phyloP scores from a whole-genome alignment of 2,888 invertebrate genomes.

The Oligia fasciuncula region DNA sequence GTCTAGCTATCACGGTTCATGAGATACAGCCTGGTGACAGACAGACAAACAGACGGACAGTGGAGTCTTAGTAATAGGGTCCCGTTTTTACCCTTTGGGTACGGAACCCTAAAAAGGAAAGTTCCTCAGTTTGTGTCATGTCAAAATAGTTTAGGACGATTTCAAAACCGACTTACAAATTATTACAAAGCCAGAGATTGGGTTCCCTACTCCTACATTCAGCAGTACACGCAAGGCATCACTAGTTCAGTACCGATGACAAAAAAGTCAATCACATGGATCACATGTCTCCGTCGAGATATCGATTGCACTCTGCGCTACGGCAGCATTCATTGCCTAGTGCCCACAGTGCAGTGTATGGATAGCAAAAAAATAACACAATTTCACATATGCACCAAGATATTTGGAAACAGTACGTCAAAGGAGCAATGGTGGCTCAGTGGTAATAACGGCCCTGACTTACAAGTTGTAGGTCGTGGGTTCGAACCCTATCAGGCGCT shows the following conservation, averaged over 20 bases:
- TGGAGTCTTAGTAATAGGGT: too few species aligned
- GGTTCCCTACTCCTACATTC: not conserved
- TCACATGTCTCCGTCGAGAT: conserved; percentile 19
- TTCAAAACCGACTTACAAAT: conserved; percentile 6
- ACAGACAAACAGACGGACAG: too few species aligned
- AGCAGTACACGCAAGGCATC: conserved; percentile 3
- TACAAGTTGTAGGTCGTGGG: too few species aligned
- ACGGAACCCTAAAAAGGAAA: too few species aligned
- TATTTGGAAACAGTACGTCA: not conserved
- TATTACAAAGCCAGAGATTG: conserved; percentile 1
- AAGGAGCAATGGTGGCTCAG: not conserved
- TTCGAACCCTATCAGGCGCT: too few species aligned
- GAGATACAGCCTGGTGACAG: too few species aligned
- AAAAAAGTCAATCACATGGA: conserved; percentile 51
- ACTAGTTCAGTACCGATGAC: conserved; percentile 38
- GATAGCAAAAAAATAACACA: conserved; percentile 15
- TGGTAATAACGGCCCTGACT: too few species aligned
- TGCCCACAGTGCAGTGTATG: conserved; percentile 28
- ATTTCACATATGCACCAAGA: not conserved
- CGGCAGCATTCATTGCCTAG: conserved; percentile 39
- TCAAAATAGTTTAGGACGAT: not conserved
- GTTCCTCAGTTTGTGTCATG: not conserved
- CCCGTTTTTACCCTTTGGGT: too few species aligned
- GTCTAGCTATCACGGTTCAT: too few species aligned
- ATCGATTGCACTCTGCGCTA: conserved; percentile 61